Evolutionary conservation across 2,113 vertebrate species (phyloP).

Genomic region (Mustelus asterias): DNA sequence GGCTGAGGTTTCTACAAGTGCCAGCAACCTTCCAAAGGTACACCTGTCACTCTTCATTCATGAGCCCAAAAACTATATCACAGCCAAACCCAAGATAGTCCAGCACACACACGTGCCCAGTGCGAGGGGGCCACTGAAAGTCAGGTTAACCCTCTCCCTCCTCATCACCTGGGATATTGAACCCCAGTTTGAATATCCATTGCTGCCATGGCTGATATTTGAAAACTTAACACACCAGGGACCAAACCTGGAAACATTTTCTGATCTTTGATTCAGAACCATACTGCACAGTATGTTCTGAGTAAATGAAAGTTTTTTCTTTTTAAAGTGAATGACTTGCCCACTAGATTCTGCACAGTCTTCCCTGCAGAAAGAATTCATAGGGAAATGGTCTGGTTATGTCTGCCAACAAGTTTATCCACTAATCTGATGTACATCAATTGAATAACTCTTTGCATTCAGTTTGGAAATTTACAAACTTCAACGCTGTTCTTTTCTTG

Average conservation of each 20-base stretch:
- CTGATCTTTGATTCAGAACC: neutral
- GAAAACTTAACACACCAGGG: neutral
- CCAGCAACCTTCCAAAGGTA: neutral
- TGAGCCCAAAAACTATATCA: neutral
- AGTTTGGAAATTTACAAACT: neutral
- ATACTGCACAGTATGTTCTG: neutral
- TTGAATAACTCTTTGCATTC: neutral
- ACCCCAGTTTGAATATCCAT: neutral
- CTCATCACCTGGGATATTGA: neutral
- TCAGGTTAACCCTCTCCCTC: neutral
- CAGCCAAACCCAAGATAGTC: neutral
- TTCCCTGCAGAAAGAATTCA: neutral
- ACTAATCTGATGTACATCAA: neutral
- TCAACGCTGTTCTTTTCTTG: neutral
- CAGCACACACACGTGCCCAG: neutral
- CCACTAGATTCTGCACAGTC: neutral
- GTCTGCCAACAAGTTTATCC: neutral
- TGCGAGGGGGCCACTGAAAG: neutral
- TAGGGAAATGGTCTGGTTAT: neutral
- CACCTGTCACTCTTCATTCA: neutral
- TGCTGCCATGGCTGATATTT: neutral
- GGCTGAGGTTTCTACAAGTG: neutral
- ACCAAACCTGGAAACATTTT: neutral
- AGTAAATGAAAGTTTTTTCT: neutral
- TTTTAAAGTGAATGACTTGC: neutral